Conservation (phyloP, 2,888 invertebrate genomes). For the Pristionchus fissidentatus region DNA sequence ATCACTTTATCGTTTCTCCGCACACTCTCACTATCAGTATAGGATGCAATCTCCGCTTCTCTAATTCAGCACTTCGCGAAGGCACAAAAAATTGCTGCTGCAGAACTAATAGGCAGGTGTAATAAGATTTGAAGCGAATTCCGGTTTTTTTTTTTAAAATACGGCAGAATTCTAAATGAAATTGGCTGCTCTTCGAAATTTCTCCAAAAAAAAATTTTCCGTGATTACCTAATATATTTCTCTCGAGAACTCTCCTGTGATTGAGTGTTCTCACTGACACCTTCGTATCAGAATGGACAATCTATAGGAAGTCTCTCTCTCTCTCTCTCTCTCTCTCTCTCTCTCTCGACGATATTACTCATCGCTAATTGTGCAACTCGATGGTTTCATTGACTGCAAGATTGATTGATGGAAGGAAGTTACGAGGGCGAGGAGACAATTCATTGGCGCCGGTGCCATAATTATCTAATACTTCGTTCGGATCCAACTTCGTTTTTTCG, state of each 20-base stretch:
- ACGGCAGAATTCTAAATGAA: too few species aligned
- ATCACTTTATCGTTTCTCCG: too few species aligned
- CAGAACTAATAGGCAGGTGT: constrained; percentile 32
- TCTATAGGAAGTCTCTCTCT: constrained; percentile 23
- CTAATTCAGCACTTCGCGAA: neutral
- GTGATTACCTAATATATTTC: too few species aligned
- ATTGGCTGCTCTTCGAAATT: too few species aligned
- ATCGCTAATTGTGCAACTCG: constrained; percentile 20
- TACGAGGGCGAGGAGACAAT: neutral
- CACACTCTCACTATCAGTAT: constrained; percentile 8
- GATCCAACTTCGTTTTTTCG: too few species aligned
- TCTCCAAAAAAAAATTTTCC: too few species aligned
- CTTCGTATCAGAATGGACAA: neutral
- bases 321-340: too few species aligned
- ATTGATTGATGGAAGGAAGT: constrained; percentile 24
- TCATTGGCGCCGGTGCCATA: too few species aligned
- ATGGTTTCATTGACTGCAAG: neutral
- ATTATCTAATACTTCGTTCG: too few species aligned
- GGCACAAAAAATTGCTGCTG: neutral
- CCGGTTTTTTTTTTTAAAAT: too few species aligned
- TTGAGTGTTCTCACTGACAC: neutral
- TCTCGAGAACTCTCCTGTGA: neutral
- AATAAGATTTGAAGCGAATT: too few species aligned
- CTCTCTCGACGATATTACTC: constrained; percentile 29
- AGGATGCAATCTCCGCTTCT: neutral